Conservation (phyloP, 2,888 invertebrate species). For the Archaeoteleia sp. region DNA sequence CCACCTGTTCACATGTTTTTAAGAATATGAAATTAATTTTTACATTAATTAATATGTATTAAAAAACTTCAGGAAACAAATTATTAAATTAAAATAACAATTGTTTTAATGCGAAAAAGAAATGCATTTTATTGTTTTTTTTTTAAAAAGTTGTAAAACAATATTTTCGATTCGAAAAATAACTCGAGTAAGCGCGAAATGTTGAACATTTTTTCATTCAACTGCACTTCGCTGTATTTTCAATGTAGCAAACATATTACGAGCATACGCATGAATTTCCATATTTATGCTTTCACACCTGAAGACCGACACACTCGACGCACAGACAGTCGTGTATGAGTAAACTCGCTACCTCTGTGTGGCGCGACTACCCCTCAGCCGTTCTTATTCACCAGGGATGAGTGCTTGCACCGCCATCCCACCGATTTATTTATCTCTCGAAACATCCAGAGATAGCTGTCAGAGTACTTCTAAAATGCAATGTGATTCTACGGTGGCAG, state of each 20-base stretch:
- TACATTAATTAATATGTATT: too few species aligned
- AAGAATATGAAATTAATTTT: too few species aligned
- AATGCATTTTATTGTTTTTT: too few species aligned
- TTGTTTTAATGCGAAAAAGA: too few species aligned
- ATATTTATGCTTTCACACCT: constrained; percentile 43
- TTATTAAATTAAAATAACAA: too few species aligned
- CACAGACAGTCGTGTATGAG: constrained; percentile 13
- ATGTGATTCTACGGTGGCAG: constrained; percentile 28
- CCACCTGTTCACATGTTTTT: too few species aligned
- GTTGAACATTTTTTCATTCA: constrained; percentile 28
- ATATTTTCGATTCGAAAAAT: constrained; percentile 21
- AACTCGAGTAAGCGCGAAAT: constrained; percentile 26
- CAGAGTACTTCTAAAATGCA: constrained; percentile 39
- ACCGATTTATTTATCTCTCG: constrained; percentile 40
- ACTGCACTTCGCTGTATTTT: constrained; percentile 14
- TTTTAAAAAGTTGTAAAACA: too few species aligned
- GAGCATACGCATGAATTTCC: constrained; percentile 20
- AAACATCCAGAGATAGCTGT: constrained; percentile 34
- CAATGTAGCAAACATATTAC: constrained; percentile 5
- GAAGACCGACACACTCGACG: constrained; percentile 10
- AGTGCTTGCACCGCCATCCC: constrained; percentile 36
- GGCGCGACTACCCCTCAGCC: constrained; percentile 21
- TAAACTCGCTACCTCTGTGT: constrained; percentile 21
- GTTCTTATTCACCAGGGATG: constrained; percentile 37
- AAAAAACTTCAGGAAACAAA: too few species aligned